Evolutionary conservation across 2,113 vertebrate genomes (phyloP).

Genomic region (Podarcis cretensis): DNA sequence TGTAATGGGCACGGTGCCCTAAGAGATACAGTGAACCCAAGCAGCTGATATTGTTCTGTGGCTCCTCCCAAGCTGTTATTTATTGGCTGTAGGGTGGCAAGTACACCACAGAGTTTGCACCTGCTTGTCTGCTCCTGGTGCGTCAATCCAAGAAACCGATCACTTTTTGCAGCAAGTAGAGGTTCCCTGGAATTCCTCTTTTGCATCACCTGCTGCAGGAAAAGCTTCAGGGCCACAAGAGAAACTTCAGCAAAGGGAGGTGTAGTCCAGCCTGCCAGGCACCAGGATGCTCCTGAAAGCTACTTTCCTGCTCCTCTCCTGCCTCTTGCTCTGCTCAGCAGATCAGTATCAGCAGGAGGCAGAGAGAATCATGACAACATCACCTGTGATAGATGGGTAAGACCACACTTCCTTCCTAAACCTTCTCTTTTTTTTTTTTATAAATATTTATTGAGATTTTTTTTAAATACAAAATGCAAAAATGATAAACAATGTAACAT

Average conservation of each 20-base stretch:
- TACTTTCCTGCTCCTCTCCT: neutral
- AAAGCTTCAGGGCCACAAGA: neutral
- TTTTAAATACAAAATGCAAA: no score
- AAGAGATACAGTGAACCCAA: neutral
- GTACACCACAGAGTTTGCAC: no score
- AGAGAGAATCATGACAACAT: conserved; percentile 76
- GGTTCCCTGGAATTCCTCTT: neutral
- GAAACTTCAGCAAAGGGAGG: no score
- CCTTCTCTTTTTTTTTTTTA: no score
- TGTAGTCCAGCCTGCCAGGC: accelerated
- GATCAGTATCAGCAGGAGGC: conserved; percentile 67
- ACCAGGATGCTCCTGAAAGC: neutral
- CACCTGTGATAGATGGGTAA: conserved; percentile 87
- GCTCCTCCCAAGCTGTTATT: conserved; percentile 3
- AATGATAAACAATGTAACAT: no score
- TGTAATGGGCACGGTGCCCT: no score
- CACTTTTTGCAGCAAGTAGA: neutral
- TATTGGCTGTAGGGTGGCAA: neutral
- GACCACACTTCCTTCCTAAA: neutral
- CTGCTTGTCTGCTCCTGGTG: no score
- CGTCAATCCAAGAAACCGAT: neutral
- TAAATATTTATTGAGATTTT: no score
- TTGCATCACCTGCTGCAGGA: no score
- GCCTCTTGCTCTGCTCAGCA: conserved; percentile 39
- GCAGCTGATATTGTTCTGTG: no score